phyloP scores from a whole-genome alignment of 2,888 invertebrate genomes.

The Epirrhoe tristata region DNA sequence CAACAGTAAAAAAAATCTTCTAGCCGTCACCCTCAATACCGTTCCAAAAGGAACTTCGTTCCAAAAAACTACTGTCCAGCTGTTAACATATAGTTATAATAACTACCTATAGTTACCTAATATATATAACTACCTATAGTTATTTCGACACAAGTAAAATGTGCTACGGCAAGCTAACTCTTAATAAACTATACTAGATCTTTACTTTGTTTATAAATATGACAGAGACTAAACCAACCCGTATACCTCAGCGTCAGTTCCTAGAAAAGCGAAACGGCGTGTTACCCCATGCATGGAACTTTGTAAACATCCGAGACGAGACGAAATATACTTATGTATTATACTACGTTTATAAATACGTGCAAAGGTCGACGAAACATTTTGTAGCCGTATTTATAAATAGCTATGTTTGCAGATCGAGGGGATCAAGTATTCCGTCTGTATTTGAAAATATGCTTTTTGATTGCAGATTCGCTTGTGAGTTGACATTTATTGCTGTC shows the following conservation, averaged over 20 bases:
- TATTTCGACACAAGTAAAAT: neutral
- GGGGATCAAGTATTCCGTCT: conserved; percentile 38
- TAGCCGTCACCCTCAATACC: too few species aligned
- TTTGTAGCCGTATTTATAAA: conserved; percentile 37
- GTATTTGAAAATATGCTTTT: conserved; percentile 40
- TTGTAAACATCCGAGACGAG: conserved; percentile 72
- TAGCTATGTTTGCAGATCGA: conserved; percentile 38
- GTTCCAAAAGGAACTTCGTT: too few species aligned
- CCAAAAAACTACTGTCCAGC: too few species aligned
- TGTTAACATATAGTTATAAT: too few species aligned
- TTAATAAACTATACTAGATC: too few species aligned
- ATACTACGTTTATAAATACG: conserved; percentile 36
- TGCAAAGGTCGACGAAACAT: conserved; percentile 43
- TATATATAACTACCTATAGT: too few species aligned
- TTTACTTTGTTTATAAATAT: conserved; percentile 2
- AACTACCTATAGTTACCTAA: too few species aligned
- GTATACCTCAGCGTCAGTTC: conserved; percentile 25
- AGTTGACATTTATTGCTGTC: conserved; percentile 26
- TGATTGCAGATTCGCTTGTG: conserved; percentile 36
- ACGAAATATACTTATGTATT: conserved; percentile 40
- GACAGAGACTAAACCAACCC: conserved; percentile 6
- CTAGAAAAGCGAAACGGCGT: conserved; percentile 30
- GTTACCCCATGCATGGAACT: conserved; percentile 57
- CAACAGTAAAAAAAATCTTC: too few species aligned
- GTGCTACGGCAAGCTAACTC: neutral